Percentiles rank a stretch among this genome's conserved stretches.
Conservation (phyloP, 2,113 vertebrate species). For the Paramormyrops kingsleyae region DNA sequence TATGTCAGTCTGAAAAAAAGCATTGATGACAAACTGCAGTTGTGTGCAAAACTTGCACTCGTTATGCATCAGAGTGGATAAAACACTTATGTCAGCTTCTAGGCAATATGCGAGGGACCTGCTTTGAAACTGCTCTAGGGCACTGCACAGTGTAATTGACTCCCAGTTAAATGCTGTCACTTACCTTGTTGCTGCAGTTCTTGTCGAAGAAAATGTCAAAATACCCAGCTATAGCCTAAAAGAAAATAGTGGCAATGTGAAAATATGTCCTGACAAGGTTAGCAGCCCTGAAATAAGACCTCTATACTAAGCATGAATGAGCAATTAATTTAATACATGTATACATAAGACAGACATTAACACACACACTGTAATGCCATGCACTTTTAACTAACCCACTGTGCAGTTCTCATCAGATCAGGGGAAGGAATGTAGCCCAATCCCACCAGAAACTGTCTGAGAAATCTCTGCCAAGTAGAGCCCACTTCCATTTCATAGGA, state of each 20-base stretch:
- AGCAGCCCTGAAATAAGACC: slow-evolving; percentile 15
- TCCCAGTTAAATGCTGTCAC: slow-evolving; percentile 55
- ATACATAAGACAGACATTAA: neutral
- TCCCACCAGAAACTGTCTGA: neutral
- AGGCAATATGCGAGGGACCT: slow-evolving; percentile 45
- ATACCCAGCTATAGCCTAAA: slow-evolving; percentile 87
- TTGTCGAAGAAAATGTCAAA: slow-evolving; percentile 91
- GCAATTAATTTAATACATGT: neutral
- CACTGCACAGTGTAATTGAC: slow-evolving; percentile 54
- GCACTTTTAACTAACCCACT: neutral
- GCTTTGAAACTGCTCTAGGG: slow-evolving; percentile 52
- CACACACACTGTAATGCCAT: neutral
- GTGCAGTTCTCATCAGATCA: neutral
- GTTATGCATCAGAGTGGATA: slow-evolving; percentile 32
- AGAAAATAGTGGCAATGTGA: slow-evolving; percentile 54
- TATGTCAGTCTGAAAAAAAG: neutral
- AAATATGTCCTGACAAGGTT: slow-evolving; percentile 49
- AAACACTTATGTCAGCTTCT: slow-evolving; percentile 61
- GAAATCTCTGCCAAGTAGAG: neutral
- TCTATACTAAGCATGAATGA: neutral
- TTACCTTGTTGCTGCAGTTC: slow-evolving; percentile 79
- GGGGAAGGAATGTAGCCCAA: too few relatives aligned
- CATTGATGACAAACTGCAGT: slow-evolving; percentile 18
- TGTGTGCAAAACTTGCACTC: slow-evolving; percentile 21
- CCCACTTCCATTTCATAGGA: neutral